Evolutionary conservation across 1,140 invertebrate species (phyloP).

Genomic region (Drosophila littoralis): DNA sequence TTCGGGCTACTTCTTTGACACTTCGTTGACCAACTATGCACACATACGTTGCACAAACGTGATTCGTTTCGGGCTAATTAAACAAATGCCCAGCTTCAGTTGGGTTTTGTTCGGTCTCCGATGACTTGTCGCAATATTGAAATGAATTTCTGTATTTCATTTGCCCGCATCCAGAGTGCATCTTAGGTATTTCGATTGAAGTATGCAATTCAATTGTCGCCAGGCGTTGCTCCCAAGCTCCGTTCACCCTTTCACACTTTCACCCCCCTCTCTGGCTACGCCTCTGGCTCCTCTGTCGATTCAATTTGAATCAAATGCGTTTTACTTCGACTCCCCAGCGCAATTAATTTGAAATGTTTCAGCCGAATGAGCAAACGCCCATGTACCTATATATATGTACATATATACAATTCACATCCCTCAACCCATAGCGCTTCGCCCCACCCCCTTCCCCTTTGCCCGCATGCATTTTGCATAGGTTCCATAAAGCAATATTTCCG

Average conservation of each 20-base stretch:
- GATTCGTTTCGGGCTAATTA: constrained; percentile 39
- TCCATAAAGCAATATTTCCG: constrained; percentile 8
- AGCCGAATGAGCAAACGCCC: constrained; percentile 54
- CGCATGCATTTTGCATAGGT: constrained; percentile 16
- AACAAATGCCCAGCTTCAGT: constrained; percentile 4
- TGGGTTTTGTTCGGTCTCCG: background rate
- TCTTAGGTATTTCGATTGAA: constrained; percentile 30
- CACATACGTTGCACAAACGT: background rate
- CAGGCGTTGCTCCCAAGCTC: constrained; percentile 9
- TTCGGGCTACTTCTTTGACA: background rate
- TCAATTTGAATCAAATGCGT: constrained; percentile 81
- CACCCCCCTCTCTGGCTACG: background rate
- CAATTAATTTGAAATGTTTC: constrained; percentile 83
- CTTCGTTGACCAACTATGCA: constrained; percentile 8
- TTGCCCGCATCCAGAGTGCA: constrained; percentile 48
- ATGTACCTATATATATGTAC: background rate
- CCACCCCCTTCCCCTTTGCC: background rate
- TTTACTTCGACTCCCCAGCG: constrained; percentile 76
- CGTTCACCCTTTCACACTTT: background rate
- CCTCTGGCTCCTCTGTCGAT: constrained; percentile 48
- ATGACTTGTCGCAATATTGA: constrained; percentile 45
- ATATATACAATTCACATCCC: background rate
- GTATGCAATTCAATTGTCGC: constrained; percentile 31
- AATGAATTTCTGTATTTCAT: constrained; percentile 59
- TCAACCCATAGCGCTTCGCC: background rate